Evolutionary conservation across 2,797 vertebrate species (phyloP), one percentile per base, ranked within the genome.

Genomic region (Acridotheres tristis): DNA sequence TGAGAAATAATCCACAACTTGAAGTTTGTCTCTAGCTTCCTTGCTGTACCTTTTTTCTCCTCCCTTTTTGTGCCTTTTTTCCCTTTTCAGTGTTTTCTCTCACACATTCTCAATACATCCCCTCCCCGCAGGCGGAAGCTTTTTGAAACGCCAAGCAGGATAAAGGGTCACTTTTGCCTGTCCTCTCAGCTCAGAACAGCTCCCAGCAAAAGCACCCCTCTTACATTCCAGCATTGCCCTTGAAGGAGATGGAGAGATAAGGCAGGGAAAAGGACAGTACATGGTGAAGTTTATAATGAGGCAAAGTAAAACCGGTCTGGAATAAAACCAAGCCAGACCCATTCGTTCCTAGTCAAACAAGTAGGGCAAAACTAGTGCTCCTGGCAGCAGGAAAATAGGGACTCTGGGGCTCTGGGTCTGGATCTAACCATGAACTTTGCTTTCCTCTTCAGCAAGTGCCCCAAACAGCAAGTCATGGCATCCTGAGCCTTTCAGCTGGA

Each of bases 1-100:
- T 94, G 95, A 96, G 94, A 97, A 95, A 95, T 66, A 93, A 95
- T 91, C 90, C 83, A 88, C 94, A 83, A 69, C 81, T 79, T 42
- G 66, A 95, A 93, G 71, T 94, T 93, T 94, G 90, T 88, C 82
- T 92, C 79, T 76, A 61, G 69, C 85, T 96, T 95, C 89, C 90
- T 88, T 67, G 91, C 88, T 82, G 71, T 75, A 86, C 87, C 57
- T 82, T 77, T 45, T 25, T 5, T 2, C 9, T 38, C 42, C 55
- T 61, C 68, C 92, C 26, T 92, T 91, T 96, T 81, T 78, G 76
- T 80, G 59, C 71, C 14, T 80, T 85, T 95, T 93, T 72, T 47
- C 75, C 53, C 58, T 68, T 92, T 65, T 78, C 84, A 67, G 65
- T 94, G 93, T 91, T 93, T 94, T 88, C 93, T 94, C 93, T 96